phyloP scores from a whole-genome alignment of 2,888 invertebrate species.

The Ichneumoninae sp. region DNA sequence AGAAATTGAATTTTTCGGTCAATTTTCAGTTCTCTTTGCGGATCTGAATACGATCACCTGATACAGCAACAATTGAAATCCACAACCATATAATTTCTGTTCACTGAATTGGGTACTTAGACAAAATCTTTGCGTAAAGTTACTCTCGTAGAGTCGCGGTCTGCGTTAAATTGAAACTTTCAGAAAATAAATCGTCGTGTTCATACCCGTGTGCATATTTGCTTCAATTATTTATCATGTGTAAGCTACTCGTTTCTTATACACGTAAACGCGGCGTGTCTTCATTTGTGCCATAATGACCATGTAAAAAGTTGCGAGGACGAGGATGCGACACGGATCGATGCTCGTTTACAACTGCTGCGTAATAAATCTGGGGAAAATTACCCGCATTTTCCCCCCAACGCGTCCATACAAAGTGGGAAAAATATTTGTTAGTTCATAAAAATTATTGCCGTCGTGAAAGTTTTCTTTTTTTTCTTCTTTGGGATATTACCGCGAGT shows the following conservation, averaged over 20 bases:
- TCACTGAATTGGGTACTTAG: background rate
- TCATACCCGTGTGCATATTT: background rate
- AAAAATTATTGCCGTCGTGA: slow-evolving; percentile 25
- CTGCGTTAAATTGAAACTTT: background rate
- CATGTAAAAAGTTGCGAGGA: slow-evolving; percentile 22
- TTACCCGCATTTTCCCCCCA: slow-evolving; percentile 54
- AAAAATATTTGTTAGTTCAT: slow-evolving; percentile 29
- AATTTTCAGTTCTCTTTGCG: too few relatives aligned
- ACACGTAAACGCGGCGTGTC: background rate
- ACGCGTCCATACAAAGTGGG: background rate
- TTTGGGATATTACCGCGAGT: background rate
- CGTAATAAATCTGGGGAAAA: slow-evolving; percentile 36
- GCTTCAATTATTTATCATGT: background rate
- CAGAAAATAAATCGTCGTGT: background rate
- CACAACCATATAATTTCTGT: too few relatives aligned
- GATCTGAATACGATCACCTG: background rate
- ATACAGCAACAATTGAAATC: background rate
- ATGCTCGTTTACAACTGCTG: background rate
- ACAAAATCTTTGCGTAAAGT: background rate
- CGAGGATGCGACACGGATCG: background rate
- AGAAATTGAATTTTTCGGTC: too few relatives aligned
- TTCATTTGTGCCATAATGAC: slow-evolving; percentile 23
- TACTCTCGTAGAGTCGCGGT: background rate
- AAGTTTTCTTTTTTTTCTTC: background rate
- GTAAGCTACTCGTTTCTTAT: background rate